Percentiles rank a stretch among this genome's conserved stretches.
These are phyloP conservation scores for Neolamprologus hecqui DNA, from an alignment of 2,113 vertebrate species.

Conservation along the genomic window DNA sequence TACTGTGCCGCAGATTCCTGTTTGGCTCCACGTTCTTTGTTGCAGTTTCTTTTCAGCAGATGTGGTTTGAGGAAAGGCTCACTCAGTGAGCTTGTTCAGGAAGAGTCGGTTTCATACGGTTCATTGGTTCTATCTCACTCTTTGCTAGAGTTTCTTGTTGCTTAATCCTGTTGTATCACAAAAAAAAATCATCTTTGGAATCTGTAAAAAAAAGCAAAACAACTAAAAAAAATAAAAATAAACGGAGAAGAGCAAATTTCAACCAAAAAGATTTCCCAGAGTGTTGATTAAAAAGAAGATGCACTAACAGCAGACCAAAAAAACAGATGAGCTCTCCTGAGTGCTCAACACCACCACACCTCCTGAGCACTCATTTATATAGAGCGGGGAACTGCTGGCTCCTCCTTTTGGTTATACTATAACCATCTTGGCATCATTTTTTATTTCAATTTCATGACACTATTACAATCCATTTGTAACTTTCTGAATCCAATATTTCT, in stretches of 20 bases:
- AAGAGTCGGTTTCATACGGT: background rate
- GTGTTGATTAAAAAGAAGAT: background rate
- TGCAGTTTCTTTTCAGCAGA: background rate
- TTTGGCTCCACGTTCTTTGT: background rate
- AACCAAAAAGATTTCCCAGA: background rate
- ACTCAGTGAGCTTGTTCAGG: background rate
- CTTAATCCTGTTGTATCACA: background rate
- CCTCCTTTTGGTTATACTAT: background rate
- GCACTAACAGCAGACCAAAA: background rate
- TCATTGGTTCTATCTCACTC: background rate
- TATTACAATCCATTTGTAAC: background rate
- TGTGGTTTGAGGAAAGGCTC: background rate
- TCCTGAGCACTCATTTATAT: background rate
- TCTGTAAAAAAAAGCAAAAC: background rate
- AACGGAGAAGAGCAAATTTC: background rate
- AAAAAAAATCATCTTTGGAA: background rate
- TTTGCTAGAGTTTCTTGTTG: background rate
- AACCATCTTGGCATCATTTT: background rate
- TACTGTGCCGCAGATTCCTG: background rate
- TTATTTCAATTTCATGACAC: background rate
- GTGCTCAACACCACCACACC: background rate
- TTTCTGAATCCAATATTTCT: background rate
- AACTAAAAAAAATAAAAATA: background rate
- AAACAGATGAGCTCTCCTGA: background rate
- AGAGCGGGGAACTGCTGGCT: background rate